Evolutionary conservation across 2,888 invertebrate genomes (phyloP).

Genomic region (Dicyrtoma fusca): DNA sequence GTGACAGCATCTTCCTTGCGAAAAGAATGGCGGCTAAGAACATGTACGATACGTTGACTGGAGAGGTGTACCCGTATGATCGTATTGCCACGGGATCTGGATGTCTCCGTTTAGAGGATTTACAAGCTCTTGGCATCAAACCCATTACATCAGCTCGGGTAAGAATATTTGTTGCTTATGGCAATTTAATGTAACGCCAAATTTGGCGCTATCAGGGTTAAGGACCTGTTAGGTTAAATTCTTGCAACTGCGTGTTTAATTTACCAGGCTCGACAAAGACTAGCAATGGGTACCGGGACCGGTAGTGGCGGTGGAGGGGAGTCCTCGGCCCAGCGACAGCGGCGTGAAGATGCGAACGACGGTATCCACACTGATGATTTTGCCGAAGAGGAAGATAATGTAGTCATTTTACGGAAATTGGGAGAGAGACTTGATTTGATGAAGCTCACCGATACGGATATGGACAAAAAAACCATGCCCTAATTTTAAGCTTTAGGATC

Average conservation of each 20-base stretch:
- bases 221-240: no score
- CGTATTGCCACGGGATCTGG: constrained; percentile 31
- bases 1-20: constrained; percentile 41
- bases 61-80: constrained; percentile 25
- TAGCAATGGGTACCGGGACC: no score
- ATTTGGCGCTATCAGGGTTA: neutral
- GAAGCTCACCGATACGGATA: neutral
- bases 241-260: no score
- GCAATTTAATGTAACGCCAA: neutral
- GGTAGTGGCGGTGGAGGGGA: no score
- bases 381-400: constrained; percentile 19
- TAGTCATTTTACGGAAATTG: constrained; percentile 12
- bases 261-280: no score
- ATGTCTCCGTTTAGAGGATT: constrained; percentile 10
- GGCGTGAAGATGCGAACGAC: neutral
- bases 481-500: no score
- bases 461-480: no score
- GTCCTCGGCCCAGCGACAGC: no score
- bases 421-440: neutral
- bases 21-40: constrained; percentile 39
- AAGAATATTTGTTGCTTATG: no score
- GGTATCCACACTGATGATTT: constrained; percentile 31
- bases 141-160: neutral
- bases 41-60: constrained; percentile 36
- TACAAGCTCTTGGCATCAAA: neutral